Conservation (phyloP, 2,888 invertebrate genomes). For the Conomelus anceps region DNA sequence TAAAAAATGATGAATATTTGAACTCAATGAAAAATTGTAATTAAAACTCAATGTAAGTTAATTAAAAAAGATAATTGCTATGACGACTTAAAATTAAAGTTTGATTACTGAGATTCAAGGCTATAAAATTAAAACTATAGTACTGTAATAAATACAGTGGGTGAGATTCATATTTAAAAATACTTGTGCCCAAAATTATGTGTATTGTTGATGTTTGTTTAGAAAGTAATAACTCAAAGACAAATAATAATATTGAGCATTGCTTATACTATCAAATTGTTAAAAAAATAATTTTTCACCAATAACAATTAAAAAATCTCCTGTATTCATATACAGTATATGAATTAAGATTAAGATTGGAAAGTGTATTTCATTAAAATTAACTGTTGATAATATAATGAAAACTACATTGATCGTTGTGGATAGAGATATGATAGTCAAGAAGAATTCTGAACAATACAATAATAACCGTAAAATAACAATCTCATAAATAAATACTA, state of each 20-base stretch:
- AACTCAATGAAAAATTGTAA: no score
- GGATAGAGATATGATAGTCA: background rate
- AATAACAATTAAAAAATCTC: background rate
- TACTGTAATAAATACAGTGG: background rate
- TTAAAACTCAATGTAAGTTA: no score
- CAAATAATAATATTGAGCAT: no score
- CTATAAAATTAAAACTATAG: background rate
- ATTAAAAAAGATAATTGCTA: no score
- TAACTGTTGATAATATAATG: background rate
- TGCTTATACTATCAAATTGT: no score
- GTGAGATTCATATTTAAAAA: background rate
- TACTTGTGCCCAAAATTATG: background rate
- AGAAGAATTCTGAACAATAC: background rate
- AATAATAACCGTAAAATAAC: background rate
- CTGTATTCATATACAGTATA: background rate
- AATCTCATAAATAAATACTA: background rate
- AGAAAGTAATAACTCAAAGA: no score
- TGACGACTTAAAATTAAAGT: background rate
- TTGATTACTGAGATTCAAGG: background rate
- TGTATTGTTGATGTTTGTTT: no score
- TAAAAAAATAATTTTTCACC: no score
- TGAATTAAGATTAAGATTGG: no score
- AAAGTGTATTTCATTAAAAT: background rate
- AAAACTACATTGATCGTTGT: background rate
- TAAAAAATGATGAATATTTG: background rate